A percentile compares a stretch with the other conserved stretches of the same genome.
phyloP scores from a whole-genome alignment of 2,888 invertebrate species.

The Seira musarum region DNA sequence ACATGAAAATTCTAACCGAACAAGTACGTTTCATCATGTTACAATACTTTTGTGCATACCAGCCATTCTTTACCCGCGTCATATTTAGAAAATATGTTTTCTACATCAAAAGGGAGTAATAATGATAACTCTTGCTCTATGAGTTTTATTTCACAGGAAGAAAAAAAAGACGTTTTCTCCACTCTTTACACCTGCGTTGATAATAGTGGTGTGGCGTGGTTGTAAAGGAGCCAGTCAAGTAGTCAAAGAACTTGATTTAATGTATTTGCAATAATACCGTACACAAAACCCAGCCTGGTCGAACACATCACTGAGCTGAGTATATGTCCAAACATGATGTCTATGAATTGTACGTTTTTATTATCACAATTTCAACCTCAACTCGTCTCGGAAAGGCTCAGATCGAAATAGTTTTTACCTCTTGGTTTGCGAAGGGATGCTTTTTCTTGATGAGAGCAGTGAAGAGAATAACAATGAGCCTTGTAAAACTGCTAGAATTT shows the following conservation, averaged over 20 bases:
- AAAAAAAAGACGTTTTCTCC: conserved; percentile 32
- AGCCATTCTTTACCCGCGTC: too few relatives aligned
- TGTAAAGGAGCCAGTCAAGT: conserved; percentile 34
- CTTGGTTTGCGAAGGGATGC: conserved; percentile 18
- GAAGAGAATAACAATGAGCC: conserved; percentile 27
- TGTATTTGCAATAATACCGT: conserved; percentile 20
- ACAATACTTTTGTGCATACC: too few relatives aligned
- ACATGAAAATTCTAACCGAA: too few relatives aligned
- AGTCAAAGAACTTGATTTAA: conserved; percentile 47
- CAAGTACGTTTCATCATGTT: too few relatives aligned
- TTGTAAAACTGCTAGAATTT: not conserved
- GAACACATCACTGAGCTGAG: too few relatives aligned
- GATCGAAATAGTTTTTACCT: not conserved
- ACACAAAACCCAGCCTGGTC: conserved; percentile 20
- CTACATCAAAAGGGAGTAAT: too few relatives aligned
- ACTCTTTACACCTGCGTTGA: conserved; percentile 38
- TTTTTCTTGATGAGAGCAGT: conserved; percentile 13
- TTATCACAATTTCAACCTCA: not conserved
- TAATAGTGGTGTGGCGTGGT: conserved; percentile 8
- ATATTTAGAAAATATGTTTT: too few relatives aligned
- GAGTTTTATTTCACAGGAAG: conserved; percentile 39
- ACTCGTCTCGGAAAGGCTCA: not conserved
- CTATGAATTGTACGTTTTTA: too few relatives aligned
- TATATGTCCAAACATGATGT: conserved; percentile 8
- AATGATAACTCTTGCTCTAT: too few relatives aligned